These are phyloP conservation scores for Heteromormyrus szaboi DNA, from an alignment of 2,797 vertebrate genomes.

Conservation along the genomic window DNA sequence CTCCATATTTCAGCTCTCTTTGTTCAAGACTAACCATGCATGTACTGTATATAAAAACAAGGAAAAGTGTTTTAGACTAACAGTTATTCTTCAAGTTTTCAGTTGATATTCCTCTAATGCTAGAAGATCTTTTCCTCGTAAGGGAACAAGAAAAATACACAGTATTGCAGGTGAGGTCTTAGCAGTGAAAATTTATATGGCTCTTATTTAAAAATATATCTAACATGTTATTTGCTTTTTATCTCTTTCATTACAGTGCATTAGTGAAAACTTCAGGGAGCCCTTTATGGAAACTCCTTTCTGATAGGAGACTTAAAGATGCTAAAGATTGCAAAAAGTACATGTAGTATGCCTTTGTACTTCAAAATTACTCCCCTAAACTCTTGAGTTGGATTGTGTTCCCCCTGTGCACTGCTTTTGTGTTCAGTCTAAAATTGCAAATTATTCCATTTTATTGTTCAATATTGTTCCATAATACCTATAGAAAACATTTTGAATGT, in stretches of 20 bases:
- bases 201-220: not conserved
- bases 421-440: not conserved
- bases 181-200: not conserved
- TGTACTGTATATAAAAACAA: not conserved
- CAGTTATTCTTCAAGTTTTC: not conserved
- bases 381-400: not conserved
- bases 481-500: not conserved
- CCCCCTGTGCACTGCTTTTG: not conserved
- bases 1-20: not conserved
- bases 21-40: not conserved
- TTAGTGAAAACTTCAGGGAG: not conserved
- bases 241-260: not conserved
- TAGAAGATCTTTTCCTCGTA: not conserved
- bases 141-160: not conserved
- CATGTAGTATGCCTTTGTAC: not conserved
- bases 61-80: not conserved
- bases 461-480: not conserved
- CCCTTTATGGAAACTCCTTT: not conserved
- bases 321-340: not conserved
- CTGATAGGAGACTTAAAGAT: not conserved
- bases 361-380: not conserved
- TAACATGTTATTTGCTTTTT: not conserved
- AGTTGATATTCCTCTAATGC: not conserved
- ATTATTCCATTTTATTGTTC: not conserved
- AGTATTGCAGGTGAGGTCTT: not conserved